Conservation (phyloP, 2,113 vertebrate genomes). For the Acanthisitta chloris region DNA sequence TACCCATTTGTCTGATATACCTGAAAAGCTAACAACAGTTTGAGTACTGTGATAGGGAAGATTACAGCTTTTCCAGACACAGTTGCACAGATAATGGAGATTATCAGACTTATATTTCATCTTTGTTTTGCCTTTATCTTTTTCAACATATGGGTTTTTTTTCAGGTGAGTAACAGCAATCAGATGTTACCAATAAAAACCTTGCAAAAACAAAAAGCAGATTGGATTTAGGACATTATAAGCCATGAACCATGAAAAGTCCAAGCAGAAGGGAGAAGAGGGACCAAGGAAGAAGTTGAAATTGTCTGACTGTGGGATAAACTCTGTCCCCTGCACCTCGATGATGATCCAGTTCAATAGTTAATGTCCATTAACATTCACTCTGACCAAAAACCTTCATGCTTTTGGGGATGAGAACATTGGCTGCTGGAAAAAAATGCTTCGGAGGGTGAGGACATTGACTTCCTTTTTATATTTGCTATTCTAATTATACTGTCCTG, state of each 20-base stretch:
- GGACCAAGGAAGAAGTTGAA: neutral
- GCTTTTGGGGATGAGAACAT: neutral
- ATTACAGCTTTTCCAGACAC: neutral
- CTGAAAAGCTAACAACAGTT: neutral
- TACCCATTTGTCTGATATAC: neutral
- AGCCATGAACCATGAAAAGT: neutral
- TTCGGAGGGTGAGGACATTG: neutral
- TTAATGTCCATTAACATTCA: neutral
- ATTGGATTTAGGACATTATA: neutral
- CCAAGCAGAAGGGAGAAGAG: neutral
- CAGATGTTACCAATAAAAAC: neutral
- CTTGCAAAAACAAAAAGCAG: neutral
- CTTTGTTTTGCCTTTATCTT: neutral
- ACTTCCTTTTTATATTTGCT: conserved; percentile 50
- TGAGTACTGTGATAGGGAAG: neutral
- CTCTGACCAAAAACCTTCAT: neutral
- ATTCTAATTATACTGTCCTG: conserved; percentile 29
- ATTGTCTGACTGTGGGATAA: neutral
- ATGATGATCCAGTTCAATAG: neutral
- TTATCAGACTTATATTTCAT: neutral
- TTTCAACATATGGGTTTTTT: neutral
- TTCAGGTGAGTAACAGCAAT: neutral
- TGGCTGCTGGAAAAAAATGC: conserved; percentile 32
- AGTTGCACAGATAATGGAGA: neutral
- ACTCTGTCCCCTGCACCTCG: neutral